These are phyloP conservation scores for Melieria crassipennis DNA, from an alignment of 2,888 invertebrate genomes.

Conservation along the genomic window DNA sequence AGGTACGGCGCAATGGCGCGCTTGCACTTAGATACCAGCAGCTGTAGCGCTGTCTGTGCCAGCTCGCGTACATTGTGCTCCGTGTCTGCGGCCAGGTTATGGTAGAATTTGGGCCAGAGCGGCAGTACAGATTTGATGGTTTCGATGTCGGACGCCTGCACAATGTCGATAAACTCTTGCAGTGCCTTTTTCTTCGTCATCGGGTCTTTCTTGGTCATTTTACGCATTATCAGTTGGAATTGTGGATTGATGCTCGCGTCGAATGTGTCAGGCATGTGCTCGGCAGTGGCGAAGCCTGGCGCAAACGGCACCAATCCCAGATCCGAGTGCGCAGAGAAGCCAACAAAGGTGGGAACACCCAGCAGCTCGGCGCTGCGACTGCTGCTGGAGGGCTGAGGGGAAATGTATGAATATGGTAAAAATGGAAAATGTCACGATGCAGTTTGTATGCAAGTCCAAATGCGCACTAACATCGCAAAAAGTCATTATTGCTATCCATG, in stretches of 20 bases:
- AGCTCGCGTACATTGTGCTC: conserved; percentile 87
- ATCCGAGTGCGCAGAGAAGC: conserved; percentile 73
- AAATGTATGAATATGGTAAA: conserved; percentile 46
- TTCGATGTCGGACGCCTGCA: conserved; percentile 73
- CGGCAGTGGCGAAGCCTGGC: conserved; percentile 67
- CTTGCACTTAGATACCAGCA: conserved; percentile 74
- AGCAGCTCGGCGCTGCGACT: conserved; percentile 88
- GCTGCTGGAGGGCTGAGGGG: conserved; percentile 84
- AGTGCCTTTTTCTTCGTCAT: conserved; percentile 87
- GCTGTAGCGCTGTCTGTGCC: conserved; percentile 77
- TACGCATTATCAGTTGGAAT: conserved; percentile 83
- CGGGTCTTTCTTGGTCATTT: conserved; percentile 89
- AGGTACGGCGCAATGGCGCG: conserved; percentile 83
- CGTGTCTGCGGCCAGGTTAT: conserved; percentile 77
- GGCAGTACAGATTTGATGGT: conserved; percentile 77
- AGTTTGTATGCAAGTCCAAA: too few relatives aligned
- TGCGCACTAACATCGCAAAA: too few relatives aligned
- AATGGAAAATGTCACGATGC: background rate
- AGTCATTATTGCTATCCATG: background rate
- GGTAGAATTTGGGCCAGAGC: conserved; percentile 86
- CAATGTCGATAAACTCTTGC: conserved; percentile 78
- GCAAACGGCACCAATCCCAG: conserved; percentile 71
- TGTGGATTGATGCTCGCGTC: conserved; percentile 75
- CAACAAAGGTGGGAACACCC: conserved; percentile 72
- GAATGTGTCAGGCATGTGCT: conserved; percentile 70